phyloP scores from a whole-genome alignment of 2,113 vertebrate genomes.

The Mionectes macconnelli region DNA sequence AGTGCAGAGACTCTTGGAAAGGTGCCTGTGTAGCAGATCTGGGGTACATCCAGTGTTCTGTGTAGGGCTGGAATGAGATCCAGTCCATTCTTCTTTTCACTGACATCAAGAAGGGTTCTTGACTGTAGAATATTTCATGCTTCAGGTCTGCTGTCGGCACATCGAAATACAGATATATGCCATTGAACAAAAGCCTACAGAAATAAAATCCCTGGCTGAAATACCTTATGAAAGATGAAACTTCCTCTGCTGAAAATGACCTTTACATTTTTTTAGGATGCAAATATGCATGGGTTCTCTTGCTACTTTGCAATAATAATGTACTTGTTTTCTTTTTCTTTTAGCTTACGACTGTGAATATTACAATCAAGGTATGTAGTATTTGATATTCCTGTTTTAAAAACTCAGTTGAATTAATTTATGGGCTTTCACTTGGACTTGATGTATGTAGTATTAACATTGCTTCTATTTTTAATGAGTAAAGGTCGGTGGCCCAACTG shows the following conservation, averaged over 20 bases:
- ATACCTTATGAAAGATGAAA: not conserved
- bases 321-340: conserved; percentile 49
- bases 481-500: not conserved
- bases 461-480: not conserved
- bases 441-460: not conserved
- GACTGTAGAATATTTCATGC: not conserved
- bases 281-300: not conserved
- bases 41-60: not conserved
- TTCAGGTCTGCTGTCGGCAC: not conserved
- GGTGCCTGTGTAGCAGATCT: not conserved
- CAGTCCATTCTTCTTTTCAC: not conserved
- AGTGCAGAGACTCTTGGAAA: not conserved
- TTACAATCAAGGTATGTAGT: conserved; percentile 91
- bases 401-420: not conserved
- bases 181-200: not conserved
- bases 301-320: not conserved
- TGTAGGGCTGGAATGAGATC: not conserved
- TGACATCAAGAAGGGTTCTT: not conserved
- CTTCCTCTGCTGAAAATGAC: not conserved
- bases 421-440: not conserved
- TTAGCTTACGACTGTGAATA: conserved; percentile 97
- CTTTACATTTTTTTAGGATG: not conserved
- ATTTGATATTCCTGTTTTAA: not conserved
- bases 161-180: not conserved
- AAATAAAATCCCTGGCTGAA: not conserved